Evolutionary conservation across 2,888 invertebrate species (phyloP), one percentile per base, ranked within the genome.

Genomic region (Calephelis perditalis): DNA sequence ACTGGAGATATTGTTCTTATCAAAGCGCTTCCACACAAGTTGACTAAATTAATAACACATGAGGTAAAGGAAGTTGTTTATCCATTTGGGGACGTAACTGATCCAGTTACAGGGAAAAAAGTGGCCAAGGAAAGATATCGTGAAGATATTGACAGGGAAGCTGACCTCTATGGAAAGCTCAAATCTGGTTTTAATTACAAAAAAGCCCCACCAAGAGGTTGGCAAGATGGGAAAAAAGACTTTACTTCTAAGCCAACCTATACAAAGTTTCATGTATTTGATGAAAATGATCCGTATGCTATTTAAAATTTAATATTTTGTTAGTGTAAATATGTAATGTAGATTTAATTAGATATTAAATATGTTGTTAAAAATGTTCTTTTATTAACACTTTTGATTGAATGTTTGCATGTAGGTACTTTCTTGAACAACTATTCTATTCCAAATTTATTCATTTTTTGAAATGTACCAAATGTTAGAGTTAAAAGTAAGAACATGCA

Each of bases 1-100:
- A 92, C 94, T 9, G 97, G 97, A 1, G 97, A 97, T 74, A 91
- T 96, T 56, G 96, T 96, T 5, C 86, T 97, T 11, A 94, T 97
- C 68, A 92, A 96, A 78, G 92, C 93, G 68, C 79, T 97, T 57
- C 94, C 95, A 3, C 84, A 94, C 62, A 95, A 94, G 78, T 73
- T 96, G 65, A 95, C 96, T 0, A 93, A 94, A 64, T 81, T 96
- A 2, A 94, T 97, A 9, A 95, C 95, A 7, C 97, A 97, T 75
- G 92, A 94, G 86, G 93, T 97, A 0, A 91, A 95, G 73, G 93
- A 96, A 77, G 92, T 97, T 6, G 92, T 97, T 12, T 96, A 95
- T 81, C 95, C 95, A 2, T 85, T 95, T 70, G 97, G 97, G 69
- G 96, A 97, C 82, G 88, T 96, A 58, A 95, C 94, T n/a, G 96